phyloP scores from a whole-genome alignment of 2,888 invertebrate species.

The Exocentrus adspersus region DNA sequence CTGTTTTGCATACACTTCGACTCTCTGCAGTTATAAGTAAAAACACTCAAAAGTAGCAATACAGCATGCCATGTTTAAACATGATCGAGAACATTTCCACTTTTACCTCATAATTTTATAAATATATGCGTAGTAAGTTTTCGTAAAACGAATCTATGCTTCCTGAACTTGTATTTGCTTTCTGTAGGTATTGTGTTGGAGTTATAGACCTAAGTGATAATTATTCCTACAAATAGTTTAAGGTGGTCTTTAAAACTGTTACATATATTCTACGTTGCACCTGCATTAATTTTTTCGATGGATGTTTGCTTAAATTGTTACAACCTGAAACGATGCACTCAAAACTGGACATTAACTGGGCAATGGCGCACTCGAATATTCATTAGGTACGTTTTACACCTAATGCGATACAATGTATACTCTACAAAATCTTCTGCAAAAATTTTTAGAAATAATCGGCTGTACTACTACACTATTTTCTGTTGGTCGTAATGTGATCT shows the following conservation, averaged over 20 bases:
- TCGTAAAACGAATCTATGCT: neutral
- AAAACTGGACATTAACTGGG: too few species aligned
- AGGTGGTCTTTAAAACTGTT: neutral
- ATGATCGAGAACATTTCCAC: neutral
- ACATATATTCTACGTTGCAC: neutral
- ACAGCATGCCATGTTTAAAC: too few species aligned
- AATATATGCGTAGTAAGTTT: neutral
- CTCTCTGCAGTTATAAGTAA: too few species aligned
- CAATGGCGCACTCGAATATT: too few species aligned
- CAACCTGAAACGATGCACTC: neutral
- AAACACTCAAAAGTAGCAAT: too few species aligned
- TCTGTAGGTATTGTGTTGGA: neutral
- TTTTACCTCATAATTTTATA: neutral
- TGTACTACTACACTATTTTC: too few species aligned
- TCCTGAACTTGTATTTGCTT: neutral
- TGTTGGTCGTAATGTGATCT: too few species aligned
- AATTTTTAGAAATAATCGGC: too few species aligned
- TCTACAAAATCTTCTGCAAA: too few species aligned
- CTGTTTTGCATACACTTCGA: too few species aligned
- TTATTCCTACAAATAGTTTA: neutral
- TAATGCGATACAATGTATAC: too few species aligned
- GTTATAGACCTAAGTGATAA: neutral
- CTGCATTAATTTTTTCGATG: neutral
- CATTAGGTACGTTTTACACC: too few species aligned
- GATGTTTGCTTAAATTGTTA: neutral